These are phyloP conservation scores for Megastigmus dorsalis DNA, from an alignment of 2,888 invertebrate species.

Conservation along the genomic window DNA sequence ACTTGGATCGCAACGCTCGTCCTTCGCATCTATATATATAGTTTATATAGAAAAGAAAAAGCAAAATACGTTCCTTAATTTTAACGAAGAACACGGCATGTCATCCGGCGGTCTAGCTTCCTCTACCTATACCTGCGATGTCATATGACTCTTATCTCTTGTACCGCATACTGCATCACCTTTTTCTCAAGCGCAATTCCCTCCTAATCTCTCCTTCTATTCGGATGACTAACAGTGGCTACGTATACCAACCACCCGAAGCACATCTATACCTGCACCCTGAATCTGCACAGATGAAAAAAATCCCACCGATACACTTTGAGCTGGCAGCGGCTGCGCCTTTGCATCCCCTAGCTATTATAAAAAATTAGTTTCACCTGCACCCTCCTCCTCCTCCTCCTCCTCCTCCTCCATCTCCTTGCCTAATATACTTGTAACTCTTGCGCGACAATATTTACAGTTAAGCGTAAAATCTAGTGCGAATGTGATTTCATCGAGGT, in stretches of 20 bases:
- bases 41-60: constrained; percentile 4
- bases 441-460: neutral
- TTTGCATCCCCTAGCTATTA: too few species aligned
- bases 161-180: neutral
- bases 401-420: constrained; percentile 1
- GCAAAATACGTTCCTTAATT: constrained; percentile 46
- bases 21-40: neutral
- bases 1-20: neutral
- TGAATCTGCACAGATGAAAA: neutral
- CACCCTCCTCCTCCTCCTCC: constrained; percentile 3
- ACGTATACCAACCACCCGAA: neutral
- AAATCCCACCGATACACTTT: constrained; percentile 42
- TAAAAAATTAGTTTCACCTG: constrained; percentile 3
- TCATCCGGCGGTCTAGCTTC: constrained; percentile 45
- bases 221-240: too few species aligned
- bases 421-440: too few species aligned
- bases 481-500: constrained; percentile 74
- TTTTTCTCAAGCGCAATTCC: constrained; percentile 7
- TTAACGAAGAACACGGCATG: neutral
- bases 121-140: constrained; percentile 28
- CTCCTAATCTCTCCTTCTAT: neutral
- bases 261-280: neutral
- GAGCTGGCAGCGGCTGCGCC: too few species aligned
- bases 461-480: constrained; percentile 57
- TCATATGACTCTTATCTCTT: neutral